Evolutionary conservation across 64 coral and sea anemone genomes (phyloP), one percentile per base, ranked within the genome.

Genomic region (Montipora capricornis): DNA sequence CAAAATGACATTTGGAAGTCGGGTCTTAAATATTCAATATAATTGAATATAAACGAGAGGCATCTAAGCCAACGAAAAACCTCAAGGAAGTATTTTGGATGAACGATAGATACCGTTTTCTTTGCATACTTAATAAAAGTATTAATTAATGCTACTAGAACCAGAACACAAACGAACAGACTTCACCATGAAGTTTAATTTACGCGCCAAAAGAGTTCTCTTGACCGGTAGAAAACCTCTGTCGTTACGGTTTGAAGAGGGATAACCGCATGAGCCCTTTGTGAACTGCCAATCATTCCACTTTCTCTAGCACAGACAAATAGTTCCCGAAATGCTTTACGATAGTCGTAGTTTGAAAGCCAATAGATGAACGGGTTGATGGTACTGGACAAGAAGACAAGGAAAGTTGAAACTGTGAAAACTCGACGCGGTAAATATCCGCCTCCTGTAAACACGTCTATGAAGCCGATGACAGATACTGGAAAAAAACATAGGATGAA

Each of bases 281-380:
- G 57, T 47, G 58, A 26, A 11, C 5, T 19, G 13, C 44, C 20
- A 29, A 47, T 37, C 29, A 68, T 10, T 3, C 2, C 13, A 84
- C 68, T 47, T 47, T 14, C 60, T 47, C 37, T 2, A 1, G 15
- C 14, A n/a, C 71, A 87, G 2, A 74, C 12, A 7, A 94, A n/a
- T 20, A 90, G 69, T 44, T 94, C 47, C n/a, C 81, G 80, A n/a
- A 82, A 84, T 26, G 87, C 93, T 10, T 77, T 73, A 49, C 68
- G 58, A 53, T 90, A 94, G 44, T 94, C 93, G 49, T 52, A 74
- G 93, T 89, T 94, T 70, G 83, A 76, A 17, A 84, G 19, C 93
- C 93, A 94, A 67, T 94, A 94, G 52, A 94, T 90, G 45, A 94
- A 90, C 5, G 93, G 93, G 19, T 94, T 94, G 69, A 94, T 84